Base-by-base conservation (phyloP, 92 coral and sea anemone genomes). In the Palythoa grandis region DNA sequence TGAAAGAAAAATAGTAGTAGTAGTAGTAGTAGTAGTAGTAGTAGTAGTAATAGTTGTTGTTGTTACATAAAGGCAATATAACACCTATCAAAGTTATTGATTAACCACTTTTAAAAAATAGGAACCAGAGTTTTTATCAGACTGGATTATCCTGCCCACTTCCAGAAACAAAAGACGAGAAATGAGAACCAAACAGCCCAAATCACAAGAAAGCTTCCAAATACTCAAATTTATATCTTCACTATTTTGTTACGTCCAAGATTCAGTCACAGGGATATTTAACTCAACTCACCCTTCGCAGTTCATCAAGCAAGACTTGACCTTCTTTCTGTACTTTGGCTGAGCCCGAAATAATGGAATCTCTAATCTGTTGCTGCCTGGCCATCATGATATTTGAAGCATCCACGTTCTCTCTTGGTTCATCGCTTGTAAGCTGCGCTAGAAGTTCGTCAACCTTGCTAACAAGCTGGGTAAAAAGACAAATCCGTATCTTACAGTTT, bases 351-450 rank as follows among this genome's bases (percentile, higher is more conserved):
- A 95, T 91, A 67, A 97, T 90, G 50, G 98, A 87, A 82, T 97
- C 99, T 80, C 94, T 85, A 16, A 92, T 91, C 77, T 97, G 99
- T 60, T 90, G 96, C 82, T 97, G 99, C 43, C 92, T 93, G 38
- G 96, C 93, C 70, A 94, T 90, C 88, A 95, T 84, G 58, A 93
- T 83, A 68, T 98, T 92, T 7, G 98, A 92, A 5, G 95, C 98
- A 75, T 95, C 98, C n/a, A 97, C 97, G 72, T 97, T 97, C 86
- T 97, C 99, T 73, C 92, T 93, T 47, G 99, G 99, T 70, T 97
- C 99, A 79, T 97, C 99, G 88, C 99, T 97, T 23, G 99, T 97
- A 35, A 97, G 91, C 76, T 97, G 99, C 35, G 90, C 90, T 69
- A 91, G 91, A 53, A 97, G 91, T 69, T 95, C 95, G 63, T 92